Conservation (phyloP, 1,140 invertebrate genomes). For the Danaus melanippus region DNA sequence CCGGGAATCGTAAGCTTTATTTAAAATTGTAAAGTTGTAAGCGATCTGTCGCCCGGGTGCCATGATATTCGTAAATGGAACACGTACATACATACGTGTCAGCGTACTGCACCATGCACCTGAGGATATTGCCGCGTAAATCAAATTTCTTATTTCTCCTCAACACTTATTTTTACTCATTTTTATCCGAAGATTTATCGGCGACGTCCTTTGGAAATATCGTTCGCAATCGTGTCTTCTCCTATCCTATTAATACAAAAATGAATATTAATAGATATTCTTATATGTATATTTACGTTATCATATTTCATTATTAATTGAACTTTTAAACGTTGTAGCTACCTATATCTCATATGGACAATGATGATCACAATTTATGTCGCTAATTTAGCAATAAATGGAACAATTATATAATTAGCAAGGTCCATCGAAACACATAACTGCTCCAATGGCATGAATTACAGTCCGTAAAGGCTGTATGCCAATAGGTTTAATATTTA, state of each 20-base stretch:
- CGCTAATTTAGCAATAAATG: too few species aligned
- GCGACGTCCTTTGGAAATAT: slow-evolving; percentile 11
- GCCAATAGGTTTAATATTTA: slow-evolving; percentile 67
- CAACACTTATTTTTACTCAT: slow-evolving; percentile 43
- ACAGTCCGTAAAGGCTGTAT: slow-evolving; percentile 54
- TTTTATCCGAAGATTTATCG: slow-evolving; percentile 19
- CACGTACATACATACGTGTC: slow-evolving; percentile 19
- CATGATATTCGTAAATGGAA: slow-evolving; percentile 21
- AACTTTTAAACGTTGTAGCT: too few species aligned
- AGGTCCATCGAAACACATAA: slow-evolving; percentile 32
- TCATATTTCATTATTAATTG: too few species aligned
- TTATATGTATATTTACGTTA: too few species aligned
- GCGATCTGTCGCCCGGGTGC: slow-evolving; percentile 14
- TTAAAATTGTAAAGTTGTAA: slow-evolving; percentile 29
- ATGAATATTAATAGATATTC: slow-evolving; percentile 7
- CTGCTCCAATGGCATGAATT: slow-evolving; percentile 29
- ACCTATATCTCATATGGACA: too few species aligned
- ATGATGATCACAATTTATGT: too few species aligned
- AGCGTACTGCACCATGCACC: slow-evolving; percentile 50
- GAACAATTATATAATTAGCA: slow-evolving; percentile 43
- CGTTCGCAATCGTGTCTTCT: slow-evolving; percentile 3
- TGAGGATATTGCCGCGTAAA: slow-evolving; percentile 64
- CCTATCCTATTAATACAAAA: slow-evolving; percentile 9
- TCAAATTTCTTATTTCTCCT: slow-evolving; percentile 63
- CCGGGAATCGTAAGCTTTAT: slow-evolving; percentile 25